These are phyloP conservation scores for Lycia hirtaria DNA, from an alignment of 2,888 invertebrate genomes.

Conservation along the genomic window DNA sequence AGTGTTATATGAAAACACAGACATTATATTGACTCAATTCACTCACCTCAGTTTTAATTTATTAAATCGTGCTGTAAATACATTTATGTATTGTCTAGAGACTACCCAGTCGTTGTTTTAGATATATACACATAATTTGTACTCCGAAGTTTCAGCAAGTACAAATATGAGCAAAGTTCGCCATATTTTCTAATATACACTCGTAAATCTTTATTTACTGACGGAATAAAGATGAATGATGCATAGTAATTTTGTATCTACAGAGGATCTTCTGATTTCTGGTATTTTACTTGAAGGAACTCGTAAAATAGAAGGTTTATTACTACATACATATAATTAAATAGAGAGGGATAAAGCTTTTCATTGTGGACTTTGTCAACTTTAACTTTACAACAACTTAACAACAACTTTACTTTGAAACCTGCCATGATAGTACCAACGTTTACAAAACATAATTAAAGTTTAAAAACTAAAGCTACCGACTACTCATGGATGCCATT, in stretches of 20 bases:
- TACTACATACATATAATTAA: neutral
- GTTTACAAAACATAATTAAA: too few relatives aligned
- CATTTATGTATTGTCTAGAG: neutral
- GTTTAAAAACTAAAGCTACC: too few relatives aligned
- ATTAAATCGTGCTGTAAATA: too few relatives aligned
- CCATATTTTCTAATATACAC: constrained; percentile 23
- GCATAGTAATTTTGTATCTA: constrained; percentile 16
- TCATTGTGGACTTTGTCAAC: neutral
- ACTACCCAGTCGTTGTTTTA: neutral
- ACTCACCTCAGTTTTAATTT: too few relatives aligned
- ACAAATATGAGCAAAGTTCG: constrained; percentile 28
- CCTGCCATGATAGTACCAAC: too few relatives aligned
- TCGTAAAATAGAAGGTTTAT: neutral
- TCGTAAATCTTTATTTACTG: constrained; percentile 30
- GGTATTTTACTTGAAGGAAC: neutral
- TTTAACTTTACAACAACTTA: too few relatives aligned
- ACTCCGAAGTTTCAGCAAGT: constrained; percentile 19
- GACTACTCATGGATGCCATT: too few relatives aligned
- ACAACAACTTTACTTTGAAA: too few relatives aligned
- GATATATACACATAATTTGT: neutral
- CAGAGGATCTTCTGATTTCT: constrained; percentile 10
- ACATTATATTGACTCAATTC: too few relatives aligned
- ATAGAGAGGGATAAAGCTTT: neutral
- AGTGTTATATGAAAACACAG: too few relatives aligned
- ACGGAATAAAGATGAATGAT: constrained; percentile 27